Conservation (phyloP, 2,888 invertebrate genomes). For the Eupithecia inturbata region DNA sequence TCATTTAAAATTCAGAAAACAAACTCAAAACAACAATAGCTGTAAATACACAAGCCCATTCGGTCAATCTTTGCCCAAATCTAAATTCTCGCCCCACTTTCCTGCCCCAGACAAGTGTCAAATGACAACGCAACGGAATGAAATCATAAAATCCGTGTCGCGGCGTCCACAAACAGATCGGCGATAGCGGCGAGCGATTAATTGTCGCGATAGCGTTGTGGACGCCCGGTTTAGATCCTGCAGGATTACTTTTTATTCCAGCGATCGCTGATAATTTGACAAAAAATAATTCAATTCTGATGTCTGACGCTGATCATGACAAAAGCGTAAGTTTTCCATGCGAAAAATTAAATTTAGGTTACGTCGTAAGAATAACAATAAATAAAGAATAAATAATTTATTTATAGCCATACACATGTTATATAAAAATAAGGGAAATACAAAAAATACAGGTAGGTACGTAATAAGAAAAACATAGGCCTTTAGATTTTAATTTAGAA, state of each 20-base stretch:
- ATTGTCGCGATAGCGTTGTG: constrained; percentile 41
- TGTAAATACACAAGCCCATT: constrained; percentile 6
- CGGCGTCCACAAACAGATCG: constrained; percentile 61
- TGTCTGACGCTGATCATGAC: constrained; percentile 7
- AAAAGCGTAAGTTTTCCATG: constrained; percentile 5
- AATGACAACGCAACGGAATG: constrained; percentile 63
- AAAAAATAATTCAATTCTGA: constrained; percentile 26
- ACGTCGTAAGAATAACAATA: too few relatives aligned
- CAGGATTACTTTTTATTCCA: constrained; percentile 28
- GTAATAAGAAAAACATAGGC: too few relatives aligned
- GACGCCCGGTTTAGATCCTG: constrained; percentile 27
- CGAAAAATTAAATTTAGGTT: background rate
- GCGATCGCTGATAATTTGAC: constrained; percentile 26
- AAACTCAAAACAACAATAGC: constrained; percentile 5
- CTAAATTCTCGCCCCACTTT: constrained; percentile 36
- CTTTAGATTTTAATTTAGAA: too few relatives aligned
- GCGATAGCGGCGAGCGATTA: constrained; percentile 60
- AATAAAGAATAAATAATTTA: too few relatives aligned
- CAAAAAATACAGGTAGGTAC: too few relatives aligned
- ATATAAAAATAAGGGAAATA: too few relatives aligned
- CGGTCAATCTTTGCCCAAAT: constrained; percentile 23
- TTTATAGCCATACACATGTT: too few relatives aligned
- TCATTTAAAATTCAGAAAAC: too few relatives aligned
- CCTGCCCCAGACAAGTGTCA: constrained; percentile 57
- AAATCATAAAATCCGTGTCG: constrained; percentile 64